A percentile compares a stretch with the other conserved stretches of the same genome.
Evolutionary conservation across 2,797 vertebrate species (phyloP).

Genomic region (Xenentodon cancila): DNA sequence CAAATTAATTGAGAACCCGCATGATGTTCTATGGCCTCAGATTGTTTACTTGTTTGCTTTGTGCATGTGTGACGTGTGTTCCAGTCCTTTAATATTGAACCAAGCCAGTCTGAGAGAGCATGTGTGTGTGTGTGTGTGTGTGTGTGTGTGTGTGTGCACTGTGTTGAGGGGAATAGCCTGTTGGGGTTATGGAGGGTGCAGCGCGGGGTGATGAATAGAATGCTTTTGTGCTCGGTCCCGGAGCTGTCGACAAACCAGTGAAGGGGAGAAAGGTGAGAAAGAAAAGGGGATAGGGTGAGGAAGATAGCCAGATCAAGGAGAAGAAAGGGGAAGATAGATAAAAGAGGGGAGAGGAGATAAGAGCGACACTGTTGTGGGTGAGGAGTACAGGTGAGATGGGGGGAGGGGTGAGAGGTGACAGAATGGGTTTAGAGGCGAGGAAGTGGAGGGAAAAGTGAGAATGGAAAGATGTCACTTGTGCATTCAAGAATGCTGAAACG

Average conservation of each 20-base stretch:
- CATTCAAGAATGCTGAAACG: conserved; percentile 53
- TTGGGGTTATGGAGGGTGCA: conserved; percentile 77
- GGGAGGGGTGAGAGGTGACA: conserved; percentile 47
- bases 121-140: conserved; percentile 44
- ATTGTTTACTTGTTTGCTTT: conserved; percentile 74
- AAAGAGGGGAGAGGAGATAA: conserved; percentile 42
- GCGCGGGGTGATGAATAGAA: conserved; percentile 76
- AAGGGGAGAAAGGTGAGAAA: conserved; percentile 73
- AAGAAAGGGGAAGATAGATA: conserved; percentile 47
- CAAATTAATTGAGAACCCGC: conserved; percentile 74
- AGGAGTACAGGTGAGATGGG: conserved; percentile 58
- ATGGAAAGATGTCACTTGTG: conserved; percentile 51
- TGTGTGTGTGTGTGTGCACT: conserved; percentile 37
- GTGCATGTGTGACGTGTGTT: conserved; percentile 57
- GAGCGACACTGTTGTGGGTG: conserved; percentile 54
- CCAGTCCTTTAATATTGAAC: conserved; percentile 60
- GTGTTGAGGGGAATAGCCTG: conserved; percentile 65
- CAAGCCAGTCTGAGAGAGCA: conserved; percentile 35
- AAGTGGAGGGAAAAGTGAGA: conserved; percentile 52
- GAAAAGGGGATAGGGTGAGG: conserved; percentile 58
- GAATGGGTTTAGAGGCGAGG: conserved; percentile 55
- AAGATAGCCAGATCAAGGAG: conserved; percentile 67
- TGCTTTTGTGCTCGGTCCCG: conserved; percentile 76
- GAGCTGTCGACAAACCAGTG: conserved; percentile 74
- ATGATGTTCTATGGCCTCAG: conserved; percentile 73